Percentiles rank a stretch among this genome's conserved stretches.
Conservation (phyloP, 1,140 invertebrate genomes). For the Neoseiulus cucumeris region DNA sequence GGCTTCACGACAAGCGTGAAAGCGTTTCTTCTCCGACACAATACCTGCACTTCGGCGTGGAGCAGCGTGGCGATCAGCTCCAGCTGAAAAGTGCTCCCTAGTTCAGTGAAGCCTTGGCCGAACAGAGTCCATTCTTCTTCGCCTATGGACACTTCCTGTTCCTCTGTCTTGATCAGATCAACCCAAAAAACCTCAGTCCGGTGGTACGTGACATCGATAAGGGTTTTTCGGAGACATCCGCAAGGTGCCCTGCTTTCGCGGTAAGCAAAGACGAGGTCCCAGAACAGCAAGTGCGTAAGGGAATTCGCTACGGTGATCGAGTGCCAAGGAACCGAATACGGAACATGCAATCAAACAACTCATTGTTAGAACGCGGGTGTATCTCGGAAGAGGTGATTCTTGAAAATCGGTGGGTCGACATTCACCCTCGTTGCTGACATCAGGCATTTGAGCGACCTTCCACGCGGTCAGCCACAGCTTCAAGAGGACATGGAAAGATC, state of each 20-base stretch:
- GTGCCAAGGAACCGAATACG: too few species aligned
- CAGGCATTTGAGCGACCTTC: not conserved
- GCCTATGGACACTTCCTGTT: not conserved
- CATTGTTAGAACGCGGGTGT: too few species aligned
- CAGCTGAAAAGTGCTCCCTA: not conserved
- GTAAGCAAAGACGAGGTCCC: not conserved
- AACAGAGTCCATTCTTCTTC: not conserved
- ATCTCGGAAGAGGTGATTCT: too few species aligned
- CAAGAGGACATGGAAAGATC: not conserved
- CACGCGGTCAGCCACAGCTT: not conserved
- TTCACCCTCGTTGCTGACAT: too few species aligned
- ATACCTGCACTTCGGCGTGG: not conserved
- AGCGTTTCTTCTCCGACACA: not conserved
- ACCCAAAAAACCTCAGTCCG: not conserved
- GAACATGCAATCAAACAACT: too few species aligned
- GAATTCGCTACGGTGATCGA: too few species aligned
- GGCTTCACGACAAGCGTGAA: too few species aligned
- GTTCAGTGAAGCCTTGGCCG: not conserved
- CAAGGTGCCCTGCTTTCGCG: not conserved
- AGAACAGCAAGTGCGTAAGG: not conserved
- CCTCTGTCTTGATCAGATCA: not conserved
- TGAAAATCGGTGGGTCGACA: too few species aligned
- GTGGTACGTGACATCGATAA: not conserved
- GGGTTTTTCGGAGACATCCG: not conserved
- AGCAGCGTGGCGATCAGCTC: not conserved